Evolutionary conservation across 2,797 vertebrate genomes (phyloP), one percentile per base, ranked within the genome.

Genomic region (Austrolebias charrua): DNA sequence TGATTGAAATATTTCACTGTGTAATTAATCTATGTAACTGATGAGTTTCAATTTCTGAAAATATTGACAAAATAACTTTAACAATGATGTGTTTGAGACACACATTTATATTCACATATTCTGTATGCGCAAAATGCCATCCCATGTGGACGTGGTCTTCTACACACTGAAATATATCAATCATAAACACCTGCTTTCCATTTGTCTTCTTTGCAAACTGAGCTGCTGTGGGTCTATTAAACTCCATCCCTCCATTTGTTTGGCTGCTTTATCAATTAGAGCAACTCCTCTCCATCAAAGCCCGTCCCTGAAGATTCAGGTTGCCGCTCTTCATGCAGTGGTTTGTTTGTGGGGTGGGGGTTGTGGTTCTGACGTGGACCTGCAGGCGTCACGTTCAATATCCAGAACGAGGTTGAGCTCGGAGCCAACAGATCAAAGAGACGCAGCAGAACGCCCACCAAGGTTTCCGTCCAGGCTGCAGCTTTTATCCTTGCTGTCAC

Each of bases 151-250:
- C 24, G 24, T 24, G 24, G 24, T 24, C 24, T 24, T 33, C 31
- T 6, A 33, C 31, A 33, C 31, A 33, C 31, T 24, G 24, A 24
- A 24, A 24, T 24, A 24, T 24, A 24, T 24, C 31, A 4, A 33
- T 33, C 31, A 33, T 33, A 33, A 33, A 33, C 31, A 33, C 3
- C 24, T 24, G 24, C 24, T 24, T 24, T 24, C 24, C 46, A 60
- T 33, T 76, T 76, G 52, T 56, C 57, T 69, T 6, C 0, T 2
- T 58, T n/a, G 65, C 61, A 55, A 69, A n/a, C 40, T 60, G 75
- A 66, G 70, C 69, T 66, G 65, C 72, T 71, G 64, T 47, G 44
- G 68, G 66, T 75, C 79, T 55, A 68, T 73, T 76, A 76, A 77
- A 73, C 59, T 48, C 61, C 28, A 24, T 12, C 58, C 55, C 76